Evolutionary conservation across 2,888 invertebrate genomes (phyloP).

Genomic region (Microplitis deprimator): DNA sequence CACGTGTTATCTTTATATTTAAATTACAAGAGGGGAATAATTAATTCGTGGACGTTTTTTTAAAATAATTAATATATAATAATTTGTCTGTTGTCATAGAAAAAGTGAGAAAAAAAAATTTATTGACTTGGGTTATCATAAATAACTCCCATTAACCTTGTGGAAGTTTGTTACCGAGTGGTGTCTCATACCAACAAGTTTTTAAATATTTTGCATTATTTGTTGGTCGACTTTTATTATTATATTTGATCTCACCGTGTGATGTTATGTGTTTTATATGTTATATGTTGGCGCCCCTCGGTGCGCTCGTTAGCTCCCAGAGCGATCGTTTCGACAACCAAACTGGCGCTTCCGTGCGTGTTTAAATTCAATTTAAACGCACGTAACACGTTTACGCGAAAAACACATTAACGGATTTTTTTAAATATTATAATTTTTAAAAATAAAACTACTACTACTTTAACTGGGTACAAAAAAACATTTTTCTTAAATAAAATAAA

Average conservation of each 20-base stretch:
- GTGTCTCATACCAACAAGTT: slow-evolving; percentile 13
- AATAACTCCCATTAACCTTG: slow-evolving; percentile 12
- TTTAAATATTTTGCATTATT: slow-evolving; percentile 25
- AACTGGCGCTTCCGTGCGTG: slow-evolving; percentile 33
- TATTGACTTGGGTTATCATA: neutral
- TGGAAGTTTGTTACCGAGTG: neutral
- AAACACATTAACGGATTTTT: slow-evolving; percentile 17
- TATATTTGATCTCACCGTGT: slow-evolving; percentile 20
- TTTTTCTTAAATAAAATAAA: neutral
- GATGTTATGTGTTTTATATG: neutral
- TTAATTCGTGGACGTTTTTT: neutral
- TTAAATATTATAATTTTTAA: neutral
- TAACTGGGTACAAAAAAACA: neutral
- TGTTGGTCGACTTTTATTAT: slow-evolving; percentile 17
- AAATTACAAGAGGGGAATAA: neutral
- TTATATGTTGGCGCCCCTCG: slow-evolving; percentile 8
- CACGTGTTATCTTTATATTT: neutral
- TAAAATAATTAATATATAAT: neutral
- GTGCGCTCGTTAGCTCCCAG: slow-evolving; percentile 34
- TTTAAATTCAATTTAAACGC: slow-evolving; percentile 25
- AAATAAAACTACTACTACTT: neutral
- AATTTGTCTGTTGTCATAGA: slow-evolving; percentile 1
- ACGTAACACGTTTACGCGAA: slow-evolving; percentile 8
- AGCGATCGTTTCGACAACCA: slow-evolving; percentile 29
- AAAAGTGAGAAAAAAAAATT: neutral